A percentile compares a stretch with the other conserved stretches of the same genome.
These are phyloP conservation scores for Caprella mutica DNA, from an alignment of 2,888 invertebrate genomes.

Conservation along the genomic window DNA sequence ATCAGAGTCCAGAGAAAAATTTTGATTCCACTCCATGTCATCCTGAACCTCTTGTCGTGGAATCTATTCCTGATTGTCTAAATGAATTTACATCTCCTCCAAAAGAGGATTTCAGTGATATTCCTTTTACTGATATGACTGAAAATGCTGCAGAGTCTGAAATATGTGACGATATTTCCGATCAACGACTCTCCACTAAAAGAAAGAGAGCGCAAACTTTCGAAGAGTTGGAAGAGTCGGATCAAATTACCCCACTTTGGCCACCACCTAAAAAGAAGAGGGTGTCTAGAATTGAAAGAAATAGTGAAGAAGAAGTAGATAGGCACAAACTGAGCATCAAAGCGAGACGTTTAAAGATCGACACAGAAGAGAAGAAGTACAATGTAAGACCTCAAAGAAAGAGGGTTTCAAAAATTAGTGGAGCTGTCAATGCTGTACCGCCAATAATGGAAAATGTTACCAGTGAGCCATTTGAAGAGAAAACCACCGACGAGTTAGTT, in stretches of 20 bases:
- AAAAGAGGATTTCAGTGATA: too few relatives aligned
- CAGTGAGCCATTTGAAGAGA: neutral
- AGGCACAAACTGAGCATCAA: neutral
- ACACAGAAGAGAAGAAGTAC: neutral
- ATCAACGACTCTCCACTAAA: too few relatives aligned
- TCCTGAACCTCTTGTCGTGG: too few relatives aligned
- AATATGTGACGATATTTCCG: too few relatives aligned
- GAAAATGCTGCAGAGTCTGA: too few relatives aligned
- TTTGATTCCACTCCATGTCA: too few relatives aligned
- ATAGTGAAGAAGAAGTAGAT: neutral
- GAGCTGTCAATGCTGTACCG: neutral
- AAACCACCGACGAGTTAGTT: neutral
- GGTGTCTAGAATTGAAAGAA: slow-evolving; percentile 8
- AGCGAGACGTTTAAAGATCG: neutral
- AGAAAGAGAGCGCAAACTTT: slow-evolving; percentile 12
- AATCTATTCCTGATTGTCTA: too few relatives aligned
- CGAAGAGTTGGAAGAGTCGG: slow-evolving; percentile 21
- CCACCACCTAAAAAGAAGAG: slow-evolving; percentile 26
- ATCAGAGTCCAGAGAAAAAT: too few relatives aligned
- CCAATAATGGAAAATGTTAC: neutral
- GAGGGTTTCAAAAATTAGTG: neutral
- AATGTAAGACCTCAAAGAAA: neutral
- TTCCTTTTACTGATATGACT: too few relatives aligned
- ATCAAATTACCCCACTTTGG: slow-evolving; percentile 20
- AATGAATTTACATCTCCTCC: too few relatives aligned